Base-by-base conservation (phyloP, 2,888 invertebrate genomes). In the Blomia tropicalis region DNA sequence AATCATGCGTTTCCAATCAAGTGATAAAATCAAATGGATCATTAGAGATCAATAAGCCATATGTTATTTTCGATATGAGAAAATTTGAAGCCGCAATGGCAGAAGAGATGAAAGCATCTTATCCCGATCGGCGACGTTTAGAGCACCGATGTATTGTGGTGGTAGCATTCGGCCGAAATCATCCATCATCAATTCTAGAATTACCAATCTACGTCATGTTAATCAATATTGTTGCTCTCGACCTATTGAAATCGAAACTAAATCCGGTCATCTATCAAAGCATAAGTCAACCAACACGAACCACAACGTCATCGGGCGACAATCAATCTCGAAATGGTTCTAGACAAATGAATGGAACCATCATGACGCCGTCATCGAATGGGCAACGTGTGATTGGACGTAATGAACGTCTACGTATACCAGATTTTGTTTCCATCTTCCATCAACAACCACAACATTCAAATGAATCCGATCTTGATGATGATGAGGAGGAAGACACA, bases 151-250 rank as follows among this genome's bases (percentile, higher is more conserved):
- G 92, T 75, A 81, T 95, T 68, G 87, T 90, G 74, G 84, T 88
- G 68, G 82, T 96, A 68, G 85, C 87, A 68, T 90, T 96, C 76
- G 91, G 91, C 67, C 87, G 88, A 77, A 84, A 87, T 60, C 87
- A 88, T 73, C 79, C 79, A 60, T 87, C 92, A 71, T 56, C 56
- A 29, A 80, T 92, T 67, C 79, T 93, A 68, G 87, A 91, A 73
- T 92, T 92, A 73, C 95, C 96, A 65, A 88, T 93, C 70, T 96
- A 95, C 95, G 85, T 95, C 70, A 83, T 93, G 72, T 83, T 96
- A 75, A 85, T 96, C 74, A 96, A 96, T 75, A 86, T 96, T 66
- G 89, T 91, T 68, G 96, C 96, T 70, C 83, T 96, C 81, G 92
- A 95, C 72, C 89, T 91, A 87, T 81, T 96, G 73, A 91, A 91